Conservation (phyloP, 1,140 invertebrate genomes). For the Zaprionus gabonicus region DNA sequence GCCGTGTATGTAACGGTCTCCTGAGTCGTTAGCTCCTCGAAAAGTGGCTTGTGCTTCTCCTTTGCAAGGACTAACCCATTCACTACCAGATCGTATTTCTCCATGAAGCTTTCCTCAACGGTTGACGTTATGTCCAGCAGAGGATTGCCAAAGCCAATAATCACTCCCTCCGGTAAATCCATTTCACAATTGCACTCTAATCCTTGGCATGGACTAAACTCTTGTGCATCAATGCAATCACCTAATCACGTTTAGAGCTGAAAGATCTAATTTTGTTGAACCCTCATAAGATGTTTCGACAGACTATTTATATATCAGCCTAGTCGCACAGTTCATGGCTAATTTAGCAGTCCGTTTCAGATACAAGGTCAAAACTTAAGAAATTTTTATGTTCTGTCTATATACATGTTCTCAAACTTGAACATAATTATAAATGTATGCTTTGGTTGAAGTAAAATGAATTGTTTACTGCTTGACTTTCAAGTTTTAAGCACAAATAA, state of each 20-base stretch:
- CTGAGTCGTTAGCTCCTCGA: conserved; percentile 86
- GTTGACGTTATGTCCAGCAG: conserved; percentile 59
- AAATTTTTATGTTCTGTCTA: not conserved
- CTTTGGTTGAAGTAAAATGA: not conserved
- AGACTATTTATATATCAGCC: not conserved
- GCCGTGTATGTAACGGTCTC: conserved; percentile 86
- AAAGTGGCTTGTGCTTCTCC: conserved; percentile 92
- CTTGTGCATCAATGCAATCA: not conserved
- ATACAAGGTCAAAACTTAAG: not conserved
- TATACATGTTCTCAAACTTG: not conserved
- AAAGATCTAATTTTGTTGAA: no score
- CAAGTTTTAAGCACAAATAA: no score
- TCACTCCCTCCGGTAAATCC: conserved; percentile 40
- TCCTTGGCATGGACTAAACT: conserved; percentile 1
- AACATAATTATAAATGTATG: not conserved
- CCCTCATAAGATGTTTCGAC: not conserved
- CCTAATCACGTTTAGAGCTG: no score
- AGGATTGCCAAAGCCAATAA: conserved; percentile 69
- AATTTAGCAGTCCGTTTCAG: not conserved
- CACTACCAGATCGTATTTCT: conserved; percentile 93
- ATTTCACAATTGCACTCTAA: not conserved
- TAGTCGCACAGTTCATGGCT: not conserved
- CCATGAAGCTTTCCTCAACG: conserved; percentile 84
- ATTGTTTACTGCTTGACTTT: not conserved
- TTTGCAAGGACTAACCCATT: conserved; percentile 98